These are phyloP conservation scores for Drosophila pectinifera DNA, from an alignment of 1,140 invertebrate genomes.

Conservation along the genomic window DNA sequence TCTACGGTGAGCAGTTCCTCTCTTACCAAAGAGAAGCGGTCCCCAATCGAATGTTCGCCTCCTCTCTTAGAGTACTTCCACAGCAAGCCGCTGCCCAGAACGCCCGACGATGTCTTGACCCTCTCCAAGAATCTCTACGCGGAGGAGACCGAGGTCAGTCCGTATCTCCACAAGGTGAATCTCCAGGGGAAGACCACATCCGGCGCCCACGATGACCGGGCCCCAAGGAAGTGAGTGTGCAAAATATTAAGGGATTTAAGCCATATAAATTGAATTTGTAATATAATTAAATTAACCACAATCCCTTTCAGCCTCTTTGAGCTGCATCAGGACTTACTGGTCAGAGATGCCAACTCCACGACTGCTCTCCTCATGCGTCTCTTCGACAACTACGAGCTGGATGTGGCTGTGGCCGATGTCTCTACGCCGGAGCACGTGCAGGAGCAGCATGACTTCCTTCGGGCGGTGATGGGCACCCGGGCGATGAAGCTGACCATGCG, in stretches of 20 bases:
- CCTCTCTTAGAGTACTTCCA: constrained; percentile 66
- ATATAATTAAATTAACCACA: no score
- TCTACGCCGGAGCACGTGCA: constrained; percentile 90
- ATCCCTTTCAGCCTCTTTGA: constrained; percentile 62
- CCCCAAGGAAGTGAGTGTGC: constrained; percentile 88
- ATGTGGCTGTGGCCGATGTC: constrained; percentile 89
- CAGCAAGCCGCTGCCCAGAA: constrained; percentile 51
- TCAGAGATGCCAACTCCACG: constrained; percentile 86
- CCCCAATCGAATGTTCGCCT: not conserved
- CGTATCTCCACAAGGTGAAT: constrained; percentile 71
- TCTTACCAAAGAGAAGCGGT: not conserved
- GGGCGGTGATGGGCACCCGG: constrained; percentile 89
- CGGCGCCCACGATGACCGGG: constrained; percentile 88
- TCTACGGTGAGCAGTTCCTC: constrained; percentile 64
- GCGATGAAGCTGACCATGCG: constrained; percentile 90
- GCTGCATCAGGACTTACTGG: constrained; percentile 66
- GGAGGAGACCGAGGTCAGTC: constrained; percentile 62
- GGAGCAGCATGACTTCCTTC: constrained; percentile 91
- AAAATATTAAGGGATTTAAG: no score
- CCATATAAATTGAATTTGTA: no score
- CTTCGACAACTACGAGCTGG: constrained; percentile 91
- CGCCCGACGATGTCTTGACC: constrained; percentile 64
- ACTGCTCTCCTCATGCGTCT: constrained; percentile 88
- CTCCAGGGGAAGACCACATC: constrained; percentile 89
- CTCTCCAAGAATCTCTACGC: constrained; percentile 64